Conservation (phyloP, 1,140 invertebrate species). For the Druon quercuslanigerum region DNA sequence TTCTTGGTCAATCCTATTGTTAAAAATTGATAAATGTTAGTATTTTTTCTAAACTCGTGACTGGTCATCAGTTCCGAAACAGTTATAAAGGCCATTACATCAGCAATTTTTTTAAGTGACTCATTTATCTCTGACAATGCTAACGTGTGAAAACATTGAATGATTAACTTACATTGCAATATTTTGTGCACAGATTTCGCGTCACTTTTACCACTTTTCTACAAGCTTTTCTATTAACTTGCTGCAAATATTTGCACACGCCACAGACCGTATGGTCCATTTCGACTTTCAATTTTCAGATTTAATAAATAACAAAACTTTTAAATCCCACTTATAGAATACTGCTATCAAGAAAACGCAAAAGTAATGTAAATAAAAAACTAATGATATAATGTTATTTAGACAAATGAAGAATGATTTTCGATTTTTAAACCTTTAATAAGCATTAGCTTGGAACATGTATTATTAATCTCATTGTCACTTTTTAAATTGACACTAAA, state of each 20-base stretch:
- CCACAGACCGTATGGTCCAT: slow-evolving; percentile 6
- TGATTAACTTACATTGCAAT: slow-evolving; percentile 17
- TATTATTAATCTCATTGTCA: too few relatives aligned
- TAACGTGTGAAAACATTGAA: not conserved
- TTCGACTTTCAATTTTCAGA: not conserved
- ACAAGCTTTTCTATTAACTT: slow-evolving; percentile 2
- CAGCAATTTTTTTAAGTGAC: slow-evolving; percentile 4
- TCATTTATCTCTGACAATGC: not conserved
- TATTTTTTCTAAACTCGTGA: too few relatives aligned
- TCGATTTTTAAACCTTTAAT: too few relatives aligned
- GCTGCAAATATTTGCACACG: slow-evolving; percentile 22
- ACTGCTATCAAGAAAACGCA: not conserved
- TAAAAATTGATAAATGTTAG: too few relatives aligned
- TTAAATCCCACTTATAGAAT: too few relatives aligned
- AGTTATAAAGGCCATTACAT: slow-evolving; percentile 11
- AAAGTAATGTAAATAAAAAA: not conserved
- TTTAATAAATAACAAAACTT: not conserved
- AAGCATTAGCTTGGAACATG: too few relatives aligned
- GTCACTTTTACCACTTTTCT: slow-evolving; percentile 18
- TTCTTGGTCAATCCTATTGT: too few relatives aligned
- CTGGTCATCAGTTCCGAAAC: too few relatives aligned
- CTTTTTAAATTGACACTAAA: too few relatives aligned
- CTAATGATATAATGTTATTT: not conserved
- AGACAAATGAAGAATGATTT: too few relatives aligned
- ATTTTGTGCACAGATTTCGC: not conserved